Conservation (phyloP, 1,140 invertebrate species). For the Chymomyza costata region DNA sequence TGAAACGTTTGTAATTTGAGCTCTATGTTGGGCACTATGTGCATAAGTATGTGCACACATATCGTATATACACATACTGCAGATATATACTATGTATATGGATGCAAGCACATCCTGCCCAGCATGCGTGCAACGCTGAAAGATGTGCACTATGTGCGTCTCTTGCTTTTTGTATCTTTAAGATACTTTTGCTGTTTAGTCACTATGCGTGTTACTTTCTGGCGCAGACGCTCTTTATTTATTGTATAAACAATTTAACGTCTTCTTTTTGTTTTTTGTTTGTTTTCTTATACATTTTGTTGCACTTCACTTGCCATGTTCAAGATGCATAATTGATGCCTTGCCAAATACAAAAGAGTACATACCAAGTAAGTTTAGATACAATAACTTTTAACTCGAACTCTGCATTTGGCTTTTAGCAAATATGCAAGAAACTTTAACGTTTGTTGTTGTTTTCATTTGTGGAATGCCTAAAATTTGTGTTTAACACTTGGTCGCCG, state of each 20-base stretch:
- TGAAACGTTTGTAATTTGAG: constrained; percentile 67
- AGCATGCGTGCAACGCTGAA: constrained; percentile 40
- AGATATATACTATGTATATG: not conserved
- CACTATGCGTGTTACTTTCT: no score
- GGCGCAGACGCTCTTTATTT: constrained; percentile 54
- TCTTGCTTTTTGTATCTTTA: constrained; percentile 67
- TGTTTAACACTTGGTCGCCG: constrained; percentile 39
- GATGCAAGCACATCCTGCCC: constrained; percentile 18
- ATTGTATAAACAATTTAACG: constrained; percentile 70
- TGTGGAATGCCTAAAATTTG: constrained; percentile 59
- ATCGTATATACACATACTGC: not conserved
- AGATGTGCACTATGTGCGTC: no score
- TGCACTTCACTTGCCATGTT: constrained; percentile 48
- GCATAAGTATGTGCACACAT: constrained; percentile 8
- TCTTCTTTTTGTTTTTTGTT: constrained; percentile 69
- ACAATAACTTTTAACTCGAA: no score
- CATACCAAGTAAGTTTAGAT: no score
- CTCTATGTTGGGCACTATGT: constrained; percentile 48
- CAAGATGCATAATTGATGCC: constrained; percentile 60
- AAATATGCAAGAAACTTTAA: constrained; percentile 55
- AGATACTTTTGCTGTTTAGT: constrained; percentile 64
- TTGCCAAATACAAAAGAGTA: no score
- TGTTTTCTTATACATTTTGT: constrained; percentile 53
- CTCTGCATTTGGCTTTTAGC: constrained; percentile 24
- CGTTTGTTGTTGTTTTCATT: constrained; percentile 3